phyloP scores from a whole-genome alignment of 2,888 invertebrate genomes.

The Drosophila paracracens region DNA sequence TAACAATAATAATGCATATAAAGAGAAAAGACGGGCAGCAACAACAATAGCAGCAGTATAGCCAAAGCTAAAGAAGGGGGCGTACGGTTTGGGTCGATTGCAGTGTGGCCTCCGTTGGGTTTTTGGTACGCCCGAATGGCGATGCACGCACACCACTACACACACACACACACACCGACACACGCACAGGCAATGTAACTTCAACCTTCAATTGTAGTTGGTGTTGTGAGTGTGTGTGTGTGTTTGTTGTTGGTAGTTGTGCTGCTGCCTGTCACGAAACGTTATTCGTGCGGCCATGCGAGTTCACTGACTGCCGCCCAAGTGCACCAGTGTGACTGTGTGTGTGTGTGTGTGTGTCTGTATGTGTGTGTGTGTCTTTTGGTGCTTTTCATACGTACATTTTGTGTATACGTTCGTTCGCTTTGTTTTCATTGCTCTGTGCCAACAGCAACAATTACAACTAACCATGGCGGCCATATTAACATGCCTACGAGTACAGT shows the following conservation, averaged over 20 bases:
- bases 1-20: slow-evolving; percentile 56
- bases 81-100: slow-evolving; percentile 61
- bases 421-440: slow-evolving; percentile 76
- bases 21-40: slow-evolving; percentile 53
- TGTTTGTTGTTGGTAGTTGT: slow-evolving; percentile 41
- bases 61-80: slow-evolving; percentile 21
- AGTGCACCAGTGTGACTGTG: slow-evolving; percentile 43
- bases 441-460: slow-evolving; percentile 48
- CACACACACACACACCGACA: slow-evolving; percentile 41
- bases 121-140: slow-evolving; percentile 81
- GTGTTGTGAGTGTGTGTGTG: slow-evolving; percentile 29
- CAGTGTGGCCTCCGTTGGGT: slow-evolving; percentile 77
- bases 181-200: slow-evolving; percentile 68
- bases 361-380: slow-evolving; percentile 48
- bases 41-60: slow-evolving; percentile 2
- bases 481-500: slow-evolving; percentile 71
- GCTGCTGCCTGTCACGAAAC: slow-evolving; percentile 76
- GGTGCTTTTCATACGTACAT: slow-evolving; percentile 70
- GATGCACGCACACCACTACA: slow-evolving; percentile 70
- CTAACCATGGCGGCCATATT: slow-evolving; percentile 76
- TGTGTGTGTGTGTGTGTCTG: slow-evolving; percentile 16
- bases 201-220: slow-evolving; percentile 78
- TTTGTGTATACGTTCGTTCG: slow-evolving; percentile 63
- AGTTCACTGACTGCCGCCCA: slow-evolving; percentile 80
- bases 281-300: slow-evolving; percentile 83